phyloP scores from a whole-genome alignment of 2,888 invertebrate genomes.

The Ophion obscuratus region DNA sequence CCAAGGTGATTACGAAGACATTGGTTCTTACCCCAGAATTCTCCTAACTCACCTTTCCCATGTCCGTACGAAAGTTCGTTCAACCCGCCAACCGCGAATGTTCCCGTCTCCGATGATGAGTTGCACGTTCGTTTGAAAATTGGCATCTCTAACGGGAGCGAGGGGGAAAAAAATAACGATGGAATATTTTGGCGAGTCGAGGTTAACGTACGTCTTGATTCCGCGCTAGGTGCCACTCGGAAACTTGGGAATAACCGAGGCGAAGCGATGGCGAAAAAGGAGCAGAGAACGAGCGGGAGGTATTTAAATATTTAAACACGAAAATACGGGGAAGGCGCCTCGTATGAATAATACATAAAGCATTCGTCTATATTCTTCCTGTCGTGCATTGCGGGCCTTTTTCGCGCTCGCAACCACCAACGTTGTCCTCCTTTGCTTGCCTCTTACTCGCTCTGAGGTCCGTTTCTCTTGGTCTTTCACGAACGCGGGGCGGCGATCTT shows the following conservation, averaged over 20 bases:
- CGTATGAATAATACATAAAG: conserved; percentile 82
- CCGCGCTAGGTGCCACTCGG: conserved; percentile 27
- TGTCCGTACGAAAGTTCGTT: conserved; percentile 8
- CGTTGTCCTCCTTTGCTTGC: conserved; percentile 23
- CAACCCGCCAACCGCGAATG: conserved; percentile 10
- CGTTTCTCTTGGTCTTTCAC: conserved; percentile 51
- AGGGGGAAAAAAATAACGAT: conserved; percentile 71
- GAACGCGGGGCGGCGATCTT: conserved; percentile 34
- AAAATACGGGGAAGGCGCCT: conserved; percentile 81
- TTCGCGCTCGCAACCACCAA: conserved; percentile 32
- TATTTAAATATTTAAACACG: conserved; percentile 84
- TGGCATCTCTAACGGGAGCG: conserved; percentile 33
- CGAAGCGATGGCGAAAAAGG: conserved; percentile 40
- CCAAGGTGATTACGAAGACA: no score
- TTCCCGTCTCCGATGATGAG: conserved; percentile 1
- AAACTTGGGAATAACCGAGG: conserved; percentile 24
- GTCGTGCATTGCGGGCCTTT: conserved; percentile 32
- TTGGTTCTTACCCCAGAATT: no score
- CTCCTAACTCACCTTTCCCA: no score
- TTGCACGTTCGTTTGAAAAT: conserved; percentile 30
- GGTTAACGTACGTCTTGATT: conserved; percentile 56
- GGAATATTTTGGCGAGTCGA: conserved; percentile 79
- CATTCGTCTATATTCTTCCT: conserved; percentile 66
- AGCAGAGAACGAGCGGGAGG: conserved; percentile 71
- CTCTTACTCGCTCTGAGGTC: conserved; percentile 15